phyloP scores from a whole-genome alignment of 2,113 vertebrate species.

The Myodes glareolus region DNA sequence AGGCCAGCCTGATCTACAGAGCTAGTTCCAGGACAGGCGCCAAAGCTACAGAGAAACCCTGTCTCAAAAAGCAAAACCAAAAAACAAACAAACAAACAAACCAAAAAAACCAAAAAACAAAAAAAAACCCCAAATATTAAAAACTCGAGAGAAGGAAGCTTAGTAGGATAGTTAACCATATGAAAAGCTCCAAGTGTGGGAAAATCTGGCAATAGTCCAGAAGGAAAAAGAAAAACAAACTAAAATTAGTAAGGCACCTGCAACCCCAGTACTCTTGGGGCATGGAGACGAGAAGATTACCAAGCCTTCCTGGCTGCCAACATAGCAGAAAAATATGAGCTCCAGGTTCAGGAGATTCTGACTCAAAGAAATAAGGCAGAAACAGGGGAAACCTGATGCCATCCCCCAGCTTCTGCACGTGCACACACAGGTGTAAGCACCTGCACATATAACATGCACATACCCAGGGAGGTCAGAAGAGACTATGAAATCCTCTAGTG shows the following conservation, averaged over 20 bases:
- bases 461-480: not conserved
- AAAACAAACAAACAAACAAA: no score
- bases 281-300: not conserved
- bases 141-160: not conserved
- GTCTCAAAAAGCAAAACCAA: no score
- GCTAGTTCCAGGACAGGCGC: no score
- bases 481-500: not conserved
- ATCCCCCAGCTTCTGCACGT: not conserved
- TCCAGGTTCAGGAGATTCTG: not conserved
- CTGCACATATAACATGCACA: not conserved
- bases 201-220: not conserved
- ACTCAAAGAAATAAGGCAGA: not conserved
- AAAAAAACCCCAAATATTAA: no score
- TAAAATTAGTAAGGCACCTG: not conserved
- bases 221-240: not conserved
- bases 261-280: not conserved
- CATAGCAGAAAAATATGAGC: not conserved
- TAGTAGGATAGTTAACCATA: slow-evolving; percentile 5
- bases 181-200: not conserved
- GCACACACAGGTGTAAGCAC: not conserved
- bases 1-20: no score
- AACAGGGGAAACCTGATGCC: not conserved
- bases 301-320: not conserved
- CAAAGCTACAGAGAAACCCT: no score
- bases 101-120: no score